A percentile compares a stretch with the other conserved stretches of the same genome.
phyloP scores from a whole-genome alignment of 2,888 invertebrate species.

The Eustalomyia histrio region DNA sequence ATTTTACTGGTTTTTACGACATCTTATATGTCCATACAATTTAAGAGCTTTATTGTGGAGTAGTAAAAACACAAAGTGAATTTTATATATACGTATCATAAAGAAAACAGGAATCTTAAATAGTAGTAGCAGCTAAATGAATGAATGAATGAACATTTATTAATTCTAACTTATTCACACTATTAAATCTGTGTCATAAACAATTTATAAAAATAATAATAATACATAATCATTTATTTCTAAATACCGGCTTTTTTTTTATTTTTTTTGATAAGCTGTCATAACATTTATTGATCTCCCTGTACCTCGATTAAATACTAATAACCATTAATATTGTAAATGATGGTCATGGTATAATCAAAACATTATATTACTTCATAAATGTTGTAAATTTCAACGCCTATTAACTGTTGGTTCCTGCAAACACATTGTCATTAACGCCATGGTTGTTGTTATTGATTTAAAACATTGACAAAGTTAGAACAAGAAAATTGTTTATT shows the following conservation, averaged over 20 bases:
- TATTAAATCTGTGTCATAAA: neutral
- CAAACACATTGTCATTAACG: neutral
- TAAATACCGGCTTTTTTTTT: neutral
- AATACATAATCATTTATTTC: conserved; percentile 1
- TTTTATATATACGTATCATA: too few relatives aligned
- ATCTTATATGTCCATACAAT: too few relatives aligned
- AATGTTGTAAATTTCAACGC: conserved; percentile 17
- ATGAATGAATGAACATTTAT: neutral
- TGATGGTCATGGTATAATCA: conserved; percentile 19
- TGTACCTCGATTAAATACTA: neutral
- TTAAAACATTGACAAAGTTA: neutral
- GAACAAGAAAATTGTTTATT: neutral
- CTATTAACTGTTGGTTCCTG: neutral
- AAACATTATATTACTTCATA: conserved; percentile 36
- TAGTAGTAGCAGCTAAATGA: neutral
- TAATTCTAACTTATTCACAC: neutral
- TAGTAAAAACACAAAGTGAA: too few relatives aligned
- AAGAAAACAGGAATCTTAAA: neutral
- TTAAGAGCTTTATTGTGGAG: too few relatives aligned
- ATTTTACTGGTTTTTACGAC: too few relatives aligned
- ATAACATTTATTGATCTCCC: conserved; percentile 26
- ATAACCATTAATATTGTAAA: conserved; percentile 8
- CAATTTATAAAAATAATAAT: conserved; percentile 1
- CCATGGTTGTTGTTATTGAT: neutral
- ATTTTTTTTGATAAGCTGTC: conserved; percentile 6